Evolutionary conservation across 2,797 vertebrate species (phyloP).

Genomic region (Huso huso): DNA sequence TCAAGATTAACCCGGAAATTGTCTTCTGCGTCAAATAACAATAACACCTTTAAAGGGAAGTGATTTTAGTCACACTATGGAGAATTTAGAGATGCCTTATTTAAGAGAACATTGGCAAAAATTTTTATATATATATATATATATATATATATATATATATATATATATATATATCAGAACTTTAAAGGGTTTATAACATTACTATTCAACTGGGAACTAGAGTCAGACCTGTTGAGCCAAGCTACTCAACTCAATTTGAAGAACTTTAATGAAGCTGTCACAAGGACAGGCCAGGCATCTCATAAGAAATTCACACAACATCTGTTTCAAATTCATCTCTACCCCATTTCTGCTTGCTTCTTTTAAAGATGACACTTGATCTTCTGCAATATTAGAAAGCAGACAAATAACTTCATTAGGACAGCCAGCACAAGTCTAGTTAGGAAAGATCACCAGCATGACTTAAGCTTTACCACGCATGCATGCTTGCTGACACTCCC

Average conservation of each 20-base stretch:
- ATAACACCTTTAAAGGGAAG: too few relatives aligned
- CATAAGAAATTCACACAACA: conserved; percentile 48
- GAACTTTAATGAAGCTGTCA: conserved; percentile 15
- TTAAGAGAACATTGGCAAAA: too few relatives aligned
- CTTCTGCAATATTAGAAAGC: conserved; percentile 2
- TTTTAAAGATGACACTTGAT: conserved; percentile 37
- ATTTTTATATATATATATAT: too few relatives aligned
- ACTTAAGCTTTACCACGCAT: background rate
- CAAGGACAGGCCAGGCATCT: conserved; percentile 32
- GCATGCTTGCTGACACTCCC: background rate
- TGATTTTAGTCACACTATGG: too few relatives aligned
- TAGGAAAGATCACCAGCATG: background rate
- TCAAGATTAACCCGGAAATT: too few relatives aligned
- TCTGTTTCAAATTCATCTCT: conserved; percentile 24
- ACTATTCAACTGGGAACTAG: too few relatives aligned
- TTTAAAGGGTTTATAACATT: too few relatives aligned
- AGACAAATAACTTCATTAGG: conserved; percentile 6
- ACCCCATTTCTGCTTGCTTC: conserved; percentile 24
- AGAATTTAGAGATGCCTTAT: too few relatives aligned
- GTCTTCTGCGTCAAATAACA: too few relatives aligned
- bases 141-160: too few relatives aligned
- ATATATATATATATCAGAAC: too few relatives aligned
- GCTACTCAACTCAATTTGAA: conserved; percentile 14
- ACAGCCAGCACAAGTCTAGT: background rate
- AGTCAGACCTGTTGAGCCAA: background rate